These are phyloP conservation scores for Atherinomorus stipes DNA, from an alignment of 2,113 vertebrate genomes.

Conservation along the genomic window DNA sequence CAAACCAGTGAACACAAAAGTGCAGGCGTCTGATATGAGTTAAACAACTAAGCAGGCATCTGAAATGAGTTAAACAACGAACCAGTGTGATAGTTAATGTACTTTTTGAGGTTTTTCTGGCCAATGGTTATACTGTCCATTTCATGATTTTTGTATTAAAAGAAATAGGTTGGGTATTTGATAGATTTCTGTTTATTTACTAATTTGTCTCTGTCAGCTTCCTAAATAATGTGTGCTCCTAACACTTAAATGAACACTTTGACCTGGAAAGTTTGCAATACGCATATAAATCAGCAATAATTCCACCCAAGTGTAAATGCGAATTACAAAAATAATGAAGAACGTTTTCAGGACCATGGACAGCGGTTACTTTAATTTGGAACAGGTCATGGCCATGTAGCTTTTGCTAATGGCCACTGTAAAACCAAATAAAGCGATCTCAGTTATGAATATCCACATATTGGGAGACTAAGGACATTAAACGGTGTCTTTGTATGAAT, in stretches of 20 bases:
- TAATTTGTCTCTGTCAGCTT: too few relatives aligned
- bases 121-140: background rate
- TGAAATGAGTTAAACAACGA: accelerated
- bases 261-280: background rate
- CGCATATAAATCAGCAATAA: background rate
- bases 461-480: too few relatives aligned
- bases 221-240: too few relatives aligned
- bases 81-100: background rate
- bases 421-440: too few relatives aligned
- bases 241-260: background rate
- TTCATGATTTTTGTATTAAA: background rate
- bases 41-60: accelerated
- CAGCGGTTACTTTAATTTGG: too few relatives aligned
- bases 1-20: background rate
- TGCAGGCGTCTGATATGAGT: accelerated
- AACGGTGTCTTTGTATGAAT: too few relatives aligned
- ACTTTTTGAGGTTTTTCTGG: background rate
- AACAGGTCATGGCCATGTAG: too few relatives aligned
- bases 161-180: too few relatives aligned
- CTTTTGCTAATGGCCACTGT: too few relatives aligned
- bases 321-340: background rate
- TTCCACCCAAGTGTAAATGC: background rate
- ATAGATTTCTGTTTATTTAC: too few relatives aligned
- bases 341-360: conserved; percentile 32
- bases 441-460: too few relatives aligned